Evolutionary conservation across 1,140 invertebrate genomes (phyloP), one percentile per base, ranked within the genome.

Genomic region (Zaprionus nigranus): DNA sequence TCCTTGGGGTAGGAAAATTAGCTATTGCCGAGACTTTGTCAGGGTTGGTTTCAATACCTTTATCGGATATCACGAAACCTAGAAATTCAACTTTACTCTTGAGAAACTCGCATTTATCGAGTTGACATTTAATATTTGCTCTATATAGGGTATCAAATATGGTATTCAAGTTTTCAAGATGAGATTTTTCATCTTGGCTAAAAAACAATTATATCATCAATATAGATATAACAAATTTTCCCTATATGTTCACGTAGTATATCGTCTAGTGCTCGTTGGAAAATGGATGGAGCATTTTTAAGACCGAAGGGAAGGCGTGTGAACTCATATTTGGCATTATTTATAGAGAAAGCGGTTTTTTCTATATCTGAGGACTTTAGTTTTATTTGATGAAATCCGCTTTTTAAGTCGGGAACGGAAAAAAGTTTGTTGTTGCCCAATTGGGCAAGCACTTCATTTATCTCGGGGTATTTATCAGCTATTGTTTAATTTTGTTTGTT

Each of bases 401-500:
- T 34, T 34, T 34, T 34, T 34, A 34, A 34, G 30, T 34, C 30
- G 1, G 1, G 30, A 94, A 94, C 9, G 93, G 82, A 5, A 94
- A 94, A 9, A 95, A 73, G 13, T n/a, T 40, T 40, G 26, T 26
- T 26, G 26, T 26, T 26, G 26, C 26, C 4, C 26, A 26, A 26
- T 26, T 17, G n/a, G 2, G 43, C 43, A 46, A 46, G 43, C 7
- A 46, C 43, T 40, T 40, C 38, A 40, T 65, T 20, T 20, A 20
- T 20, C 20, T 20, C 20, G 20, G 20, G 20, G 20, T 20, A 20
- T 20, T 20, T 20, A 20, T 20, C 20, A 1, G 20, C 20, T 20
- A 20, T 20, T 28, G 81, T n/a, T n/a, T n/a, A n/a, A n/a, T n/a
- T n/a, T n/a, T n/a, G n/a, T n/a, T 87, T 58, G 78, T 68, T 49